A percentile compares a stretch with the other conserved stretches of the same genome.
Conservation (phyloP, 2,113 vertebrate species). For the Onychorhynchus coronatus region DNA sequence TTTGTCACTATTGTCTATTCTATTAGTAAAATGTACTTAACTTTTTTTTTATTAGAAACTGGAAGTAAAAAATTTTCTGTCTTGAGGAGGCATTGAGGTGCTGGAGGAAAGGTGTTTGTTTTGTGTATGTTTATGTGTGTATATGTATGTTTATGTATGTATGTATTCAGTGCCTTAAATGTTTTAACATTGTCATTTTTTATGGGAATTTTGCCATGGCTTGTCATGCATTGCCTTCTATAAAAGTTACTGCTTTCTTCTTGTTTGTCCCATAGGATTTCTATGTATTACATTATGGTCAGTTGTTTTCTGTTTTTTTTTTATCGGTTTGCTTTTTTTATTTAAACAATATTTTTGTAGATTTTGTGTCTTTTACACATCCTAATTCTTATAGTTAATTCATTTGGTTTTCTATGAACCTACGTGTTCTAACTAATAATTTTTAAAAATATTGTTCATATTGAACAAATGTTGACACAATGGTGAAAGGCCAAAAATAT, state of each 20-base stretch:
- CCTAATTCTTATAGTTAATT: not conserved
- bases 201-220: not conserved
- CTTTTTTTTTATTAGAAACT: not conserved
- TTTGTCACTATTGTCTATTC: not conserved
- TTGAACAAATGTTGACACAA: not conserved
- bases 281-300: not conserved
- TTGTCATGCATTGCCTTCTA: not conserved
- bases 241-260: not conserved
- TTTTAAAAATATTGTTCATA: not conserved
- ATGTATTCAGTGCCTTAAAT: not conserved
- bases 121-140: not conserved
- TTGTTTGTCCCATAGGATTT: not conserved
- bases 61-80: not conserved
- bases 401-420: not conserved
- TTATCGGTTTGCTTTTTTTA: not conserved
- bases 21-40: not conserved
- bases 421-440: rapidly evolving
- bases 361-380: not conserved
- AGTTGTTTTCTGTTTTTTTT: not conserved
- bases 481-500: not conserved
- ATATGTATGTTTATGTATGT: not conserved
- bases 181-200: not conserved
- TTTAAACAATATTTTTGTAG: not conserved
- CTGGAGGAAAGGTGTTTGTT: not conserved
- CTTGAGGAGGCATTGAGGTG: not conserved